A percentile compares a stretch with the other conserved stretches of the same genome.
Conservation (phyloP, 2,113 vertebrate genomes). For the Propithecus coquereli region DNA sequence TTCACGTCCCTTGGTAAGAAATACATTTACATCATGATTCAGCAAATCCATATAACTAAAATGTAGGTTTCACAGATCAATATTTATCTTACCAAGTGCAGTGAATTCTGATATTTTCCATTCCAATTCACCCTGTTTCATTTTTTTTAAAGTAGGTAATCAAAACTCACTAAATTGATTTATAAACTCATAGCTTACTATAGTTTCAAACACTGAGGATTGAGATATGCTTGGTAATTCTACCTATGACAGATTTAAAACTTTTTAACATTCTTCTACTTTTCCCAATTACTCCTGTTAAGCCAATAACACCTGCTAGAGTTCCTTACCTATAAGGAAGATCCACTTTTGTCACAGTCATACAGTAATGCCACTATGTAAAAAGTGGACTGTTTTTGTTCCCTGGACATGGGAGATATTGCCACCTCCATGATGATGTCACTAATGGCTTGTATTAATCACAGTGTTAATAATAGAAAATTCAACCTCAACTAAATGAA, state of each 20-base stretch:
- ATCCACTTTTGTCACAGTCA: background rate
- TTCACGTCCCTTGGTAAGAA: conserved; percentile 19
- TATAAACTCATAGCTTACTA: background rate
- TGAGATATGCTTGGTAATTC: background rate
- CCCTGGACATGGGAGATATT: background rate
- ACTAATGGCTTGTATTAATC: background rate
- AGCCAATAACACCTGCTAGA: background rate
- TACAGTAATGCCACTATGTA: background rate
- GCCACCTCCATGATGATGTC: background rate
- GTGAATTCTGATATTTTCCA: conserved; percentile 1
- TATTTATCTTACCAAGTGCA: conserved; percentile 23
- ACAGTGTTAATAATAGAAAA: background rate
- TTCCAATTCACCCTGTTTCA: background rate
- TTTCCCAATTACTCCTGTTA: background rate
- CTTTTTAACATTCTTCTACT: background rate
- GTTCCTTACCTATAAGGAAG: background rate
- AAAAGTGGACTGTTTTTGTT: background rate
- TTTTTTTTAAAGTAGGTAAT: conserved; percentile 39
- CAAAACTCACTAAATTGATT: background rate
- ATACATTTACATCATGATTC: background rate
- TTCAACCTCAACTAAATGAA: background rate
- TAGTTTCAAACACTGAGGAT: background rate
- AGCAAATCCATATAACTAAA: conserved; percentile 40
- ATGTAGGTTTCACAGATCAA: background rate
- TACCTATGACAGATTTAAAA: background rate